Evolutionary conservation across 2,888 invertebrate species (phyloP), one percentile per base, ranked within the genome.

Genomic region (Digitonthophagus gazella): DNA sequence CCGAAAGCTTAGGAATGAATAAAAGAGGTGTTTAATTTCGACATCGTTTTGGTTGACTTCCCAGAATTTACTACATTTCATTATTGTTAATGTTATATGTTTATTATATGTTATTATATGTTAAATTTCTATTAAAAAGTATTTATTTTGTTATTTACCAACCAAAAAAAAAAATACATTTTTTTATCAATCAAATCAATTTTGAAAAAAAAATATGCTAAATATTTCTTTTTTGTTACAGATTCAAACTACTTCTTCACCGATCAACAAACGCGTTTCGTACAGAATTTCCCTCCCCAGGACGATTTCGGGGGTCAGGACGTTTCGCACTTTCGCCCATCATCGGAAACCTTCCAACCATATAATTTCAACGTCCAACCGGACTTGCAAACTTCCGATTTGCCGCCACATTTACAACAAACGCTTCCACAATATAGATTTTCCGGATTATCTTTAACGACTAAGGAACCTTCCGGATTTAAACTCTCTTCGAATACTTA

Each of bases 341-440:
- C 74, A 68, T 69, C 76, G 4, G 74, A 76, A 2, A 75, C 76
- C 28, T 79, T 75, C 67, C 75, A 76, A 15, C 76, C 77, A 16
- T 66, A 75, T 19, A 74, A 76, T 65, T 77, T 76, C n/a, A 80
- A 78, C 70, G 75, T 78, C 15, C 78, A 80, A 69, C 76, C 77
- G 67, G 83, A 83, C 71, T 74, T 83, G 20, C 81, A 83, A 74
- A 83, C 83, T 2, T 83, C 82, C 3, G 82, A 83, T 69, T 70
- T 83, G 67, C 80, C 83, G 55, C 70, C 76, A 18, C 80, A 83
- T 74, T 75, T 83, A 66, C 82, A 82, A 71, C 79, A 81, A 72
- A 81, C 81, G 58, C 75, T 84, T 67, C 83, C 81, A 18, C 83
- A 83, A 71, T 83, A 82, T 72, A 77, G 80, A 68, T 77, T 78